These are phyloP conservation scores for Beaufortia kweichowensis DNA, from an alignment of 2,113 vertebrate genomes.

Conservation along the genomic window DNA sequence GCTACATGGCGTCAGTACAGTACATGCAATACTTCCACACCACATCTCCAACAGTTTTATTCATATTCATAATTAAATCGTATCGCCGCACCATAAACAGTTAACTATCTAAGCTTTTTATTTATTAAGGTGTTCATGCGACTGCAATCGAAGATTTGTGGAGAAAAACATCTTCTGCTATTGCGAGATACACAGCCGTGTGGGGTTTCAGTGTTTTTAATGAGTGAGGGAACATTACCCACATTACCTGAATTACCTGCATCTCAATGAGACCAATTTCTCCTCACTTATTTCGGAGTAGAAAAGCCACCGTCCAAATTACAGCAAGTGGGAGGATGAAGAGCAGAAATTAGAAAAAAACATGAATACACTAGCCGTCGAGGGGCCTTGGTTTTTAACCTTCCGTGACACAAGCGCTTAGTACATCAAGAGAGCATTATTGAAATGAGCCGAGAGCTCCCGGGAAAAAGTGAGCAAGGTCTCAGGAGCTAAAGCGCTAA, in stretches of 20 bases:
- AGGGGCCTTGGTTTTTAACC: constrained; percentile 35
- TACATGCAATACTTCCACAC: too few species aligned
- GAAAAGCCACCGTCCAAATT: constrained; percentile 11
- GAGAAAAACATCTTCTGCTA: not conserved
- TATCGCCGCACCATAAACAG: too few species aligned
- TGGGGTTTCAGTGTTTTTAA: not conserved
- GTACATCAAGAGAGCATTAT: constrained; percentile 48
- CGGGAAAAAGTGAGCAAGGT: constrained; percentile 21
- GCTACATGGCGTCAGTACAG: too few species aligned
- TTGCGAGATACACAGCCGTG: not conserved
- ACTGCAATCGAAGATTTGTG: too few species aligned
- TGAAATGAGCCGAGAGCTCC: constrained; percentile 48
- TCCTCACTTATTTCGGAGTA: constrained; percentile 18
- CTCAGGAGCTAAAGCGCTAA: constrained; percentile 27
- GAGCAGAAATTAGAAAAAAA: constrained; percentile 21
- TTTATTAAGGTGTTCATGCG: not conserved
- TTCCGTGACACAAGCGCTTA: constrained; percentile 31
- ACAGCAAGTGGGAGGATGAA: not conserved
- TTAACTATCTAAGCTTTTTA: too few species aligned
- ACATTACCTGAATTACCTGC: constrained; percentile 23
- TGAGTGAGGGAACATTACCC: not conserved
- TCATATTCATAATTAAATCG: not conserved
- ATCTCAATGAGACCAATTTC: constrained; percentile 35
- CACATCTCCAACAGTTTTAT: not conserved
- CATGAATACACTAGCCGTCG: constrained; percentile 1